Base-by-base conservation (phyloP, 1,140 invertebrate genomes). In the Eupeodes corollae region DNA sequence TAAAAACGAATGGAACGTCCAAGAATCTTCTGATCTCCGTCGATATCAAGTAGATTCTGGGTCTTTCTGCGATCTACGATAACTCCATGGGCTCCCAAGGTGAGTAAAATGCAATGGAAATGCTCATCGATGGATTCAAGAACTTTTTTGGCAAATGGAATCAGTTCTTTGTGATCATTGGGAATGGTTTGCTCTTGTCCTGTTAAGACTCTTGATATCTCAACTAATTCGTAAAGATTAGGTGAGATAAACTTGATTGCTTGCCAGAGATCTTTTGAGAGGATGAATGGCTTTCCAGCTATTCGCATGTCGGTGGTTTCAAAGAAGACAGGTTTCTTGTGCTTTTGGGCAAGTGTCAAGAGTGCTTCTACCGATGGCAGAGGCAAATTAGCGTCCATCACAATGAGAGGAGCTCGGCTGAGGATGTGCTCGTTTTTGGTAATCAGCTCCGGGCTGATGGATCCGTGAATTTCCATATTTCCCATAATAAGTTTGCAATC, bases 321-420 rank as follows among this genome's bases (percentile, higher is more conserved):
- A 63, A 76, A 84, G 66, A 80, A 81, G 2, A 82, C 80, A 62
- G 87, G 86, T 56, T 83, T 76, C 31, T 75, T 59, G 30, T 77
- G 59, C 43, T 73, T 54, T 6, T 68, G 47, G 32, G 85, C 86
- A 6, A 84, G 55, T 45, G 80, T 59, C 39, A 89, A 60, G 12
- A 80, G 66, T 47, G 73, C 71, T 40, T 75, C 65, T 59, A 93
- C 82, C 1, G 84, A 78, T 21, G 77, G 65, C 39, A 74, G 44
- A 12, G 84, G 76, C 40, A 84, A 67, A 70, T 93, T 94, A 18
- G 82, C 87, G 71, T 94, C 91, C 18, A 93, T 67, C 35, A 91
- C 68, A 21, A 94, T 75, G 11, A 93, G 58, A 6, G 84, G 77
- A 1, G 85, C 75, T 15, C 69, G 61, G 46, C 73, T 64, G 14